Base-by-base conservation (phyloP, 2,113 vertebrate genomes). In the Paralichthys olivaceus region DNA sequence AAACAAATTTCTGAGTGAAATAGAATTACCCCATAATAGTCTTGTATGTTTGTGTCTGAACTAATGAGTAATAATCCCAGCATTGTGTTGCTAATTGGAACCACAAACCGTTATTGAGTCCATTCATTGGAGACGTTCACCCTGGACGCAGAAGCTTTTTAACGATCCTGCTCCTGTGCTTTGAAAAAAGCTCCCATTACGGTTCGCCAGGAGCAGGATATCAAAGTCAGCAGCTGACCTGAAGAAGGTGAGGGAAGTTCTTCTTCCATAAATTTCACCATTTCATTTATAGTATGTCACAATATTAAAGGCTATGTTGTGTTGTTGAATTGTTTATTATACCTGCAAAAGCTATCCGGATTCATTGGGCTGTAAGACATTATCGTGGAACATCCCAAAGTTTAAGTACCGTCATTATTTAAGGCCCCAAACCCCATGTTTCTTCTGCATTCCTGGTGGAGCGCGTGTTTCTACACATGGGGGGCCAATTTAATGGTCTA, bases 11-110 rank as follows among this genome's bases (percentile, higher is more conserved):
- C 56, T 15, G 23, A 34, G 43, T 72, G 62, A 65, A 67, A 69
- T 28, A 9, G 15, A 80, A 79, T 56, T 8, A 22, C 4, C 13
- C 22, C 47, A 56, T 57, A 25, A 67, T 49, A 62, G 25, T 56
- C 9, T 25, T 23, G 1, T 47, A 51, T 28, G 26, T 37, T 34
- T 67, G 26, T 40, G 34, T 59, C 43, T 64, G 14, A 65, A 64
- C 55, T 81, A 80, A 85, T 75, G 70, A 80, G 61, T 59, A 67
- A 76, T 69, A 84, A 74, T 77, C 59, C 19, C 3, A 72, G 25
- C 54, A 28, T 13, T 51, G 62, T 34, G 49, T 37, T 20, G 19
- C 57, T 81, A 83, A 85, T 70, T 81, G 32, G 62, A 75, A 69
- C 67, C 71, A 75, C 59, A 82, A 64, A 69, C 58, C 20, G 76